Base-by-base conservation (phyloP, 1,140 invertebrate species). In the Pseudomyrmex flavicornis region DNA sequence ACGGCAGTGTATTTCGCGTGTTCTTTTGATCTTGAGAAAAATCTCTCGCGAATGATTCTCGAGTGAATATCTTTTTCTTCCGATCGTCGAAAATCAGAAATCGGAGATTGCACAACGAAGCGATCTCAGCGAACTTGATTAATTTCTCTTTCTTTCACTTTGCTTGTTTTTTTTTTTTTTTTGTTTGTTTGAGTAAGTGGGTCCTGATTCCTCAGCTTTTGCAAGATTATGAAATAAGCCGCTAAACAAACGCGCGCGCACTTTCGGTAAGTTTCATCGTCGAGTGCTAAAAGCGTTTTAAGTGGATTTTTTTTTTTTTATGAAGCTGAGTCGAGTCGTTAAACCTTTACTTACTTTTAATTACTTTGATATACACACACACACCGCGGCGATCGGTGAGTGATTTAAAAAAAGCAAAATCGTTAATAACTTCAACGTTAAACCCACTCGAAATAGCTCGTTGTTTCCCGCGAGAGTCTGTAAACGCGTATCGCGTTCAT, bases 291-390 rank as follows among this genome's bases (percentile, higher is more conserved):
- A 35, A 68, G 22, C 15, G 35, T 52, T 13, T 76, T 65, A 75
- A n/a, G 63, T 22, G 59, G 20, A n/a, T 17, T 46, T 73, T 35
- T 70, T 70, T 52, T 52, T 26, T 5, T 79, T 22, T 1, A 68
- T 8, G 15, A 0, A 26, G 26, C 26, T 26, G 9, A 58, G 1
- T 5, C 54, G 13, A 13, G 22, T 74, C 12, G 13, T 68, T 54
- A 76, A 56, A 56, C 12, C 52, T 35, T 7, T 68, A 46, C 17
- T 46, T 35, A 35, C 3, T 26, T 9, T 46, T 35, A 35, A 35
- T 35, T 5, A 7, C 65, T 52, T 65, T 44, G n/a, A 44, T 52
- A 15, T 44, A 12, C 22, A 68, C 10, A 12, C 22, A 68, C 10
- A 35, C 2, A 9, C 9, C 1, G 22, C 4, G 15, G 26, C 48